Evolutionary conservation across 2,888 invertebrate genomes (phyloP), one percentile per base, ranked within the genome.

Genomic region (Ditylenchus weischeri): DNA sequence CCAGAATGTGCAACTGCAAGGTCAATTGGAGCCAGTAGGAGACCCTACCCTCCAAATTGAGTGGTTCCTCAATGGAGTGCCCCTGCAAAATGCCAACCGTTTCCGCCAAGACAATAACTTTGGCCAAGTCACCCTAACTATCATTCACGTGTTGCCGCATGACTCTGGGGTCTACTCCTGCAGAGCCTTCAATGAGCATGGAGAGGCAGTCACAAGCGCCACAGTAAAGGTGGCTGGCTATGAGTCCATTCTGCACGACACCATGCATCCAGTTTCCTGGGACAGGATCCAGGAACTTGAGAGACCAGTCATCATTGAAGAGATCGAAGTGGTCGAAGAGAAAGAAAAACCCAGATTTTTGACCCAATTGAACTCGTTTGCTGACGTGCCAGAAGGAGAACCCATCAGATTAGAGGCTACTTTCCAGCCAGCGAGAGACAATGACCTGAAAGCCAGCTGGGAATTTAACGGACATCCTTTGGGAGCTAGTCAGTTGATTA

Each of bases 151-250:
- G 0, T 91, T 92, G 79, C 80, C 82, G 4, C 91, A 93, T 85
- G 93, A 94, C 83, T 89, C 92, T 85, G 93, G 93, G 64, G 91
- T 94, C 11, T 94, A 94, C 84, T 92, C 93, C 88, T 92, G 93
- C 84, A 88, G 91, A 80, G 93, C 93, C 49, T 89, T 90, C 13
- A 94, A 94, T 84, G 88, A 90, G 61, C 87, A 93, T 62, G 94
- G 94, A 72, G 93, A 94, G 87, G 93, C 93, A 71, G 92, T 93
- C 74, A 93, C 92, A 54, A 92, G 92, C 36, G 92, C 93, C 75
- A 92, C 92, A 23, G 91, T 94, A 90, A 90, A 88, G 84, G 90
- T 92, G 73, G 74, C 77, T 18, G 76, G 76, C 23, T 73, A 76
- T 64, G 79, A 79, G 85, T 36, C 69, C 15, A 67, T 77, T 29